Conservation (phyloP, 2,888 invertebrate species). For the Diadromus collaris region DNA sequence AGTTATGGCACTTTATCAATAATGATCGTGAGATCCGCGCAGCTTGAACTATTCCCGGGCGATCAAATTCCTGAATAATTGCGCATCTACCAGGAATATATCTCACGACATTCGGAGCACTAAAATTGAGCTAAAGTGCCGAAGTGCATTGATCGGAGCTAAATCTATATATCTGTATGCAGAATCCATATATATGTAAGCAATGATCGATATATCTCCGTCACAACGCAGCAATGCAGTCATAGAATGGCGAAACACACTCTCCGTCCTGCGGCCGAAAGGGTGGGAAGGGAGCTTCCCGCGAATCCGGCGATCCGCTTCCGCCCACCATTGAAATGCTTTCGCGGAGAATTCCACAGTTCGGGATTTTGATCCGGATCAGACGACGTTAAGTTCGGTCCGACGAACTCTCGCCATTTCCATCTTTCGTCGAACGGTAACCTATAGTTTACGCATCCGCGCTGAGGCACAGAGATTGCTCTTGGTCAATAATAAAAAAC, state of each 20-base stretch:
- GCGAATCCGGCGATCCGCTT: neutral
- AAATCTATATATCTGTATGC: no score
- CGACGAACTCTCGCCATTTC: conserved; percentile 7
- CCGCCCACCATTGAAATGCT: neutral
- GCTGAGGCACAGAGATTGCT: neutral
- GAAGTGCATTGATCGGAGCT: neutral
- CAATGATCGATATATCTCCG: neutral
- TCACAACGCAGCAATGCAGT: neutral
- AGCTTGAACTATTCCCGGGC: no score
- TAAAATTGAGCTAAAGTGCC: neutral
- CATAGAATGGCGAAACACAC: neutral
- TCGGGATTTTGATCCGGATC: conserved; percentile 12
- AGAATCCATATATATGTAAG: neutral
- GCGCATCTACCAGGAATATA: no score
- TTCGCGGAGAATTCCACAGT: conserved; percentile 4
- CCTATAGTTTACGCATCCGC: neutral
- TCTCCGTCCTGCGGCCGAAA: neutral
- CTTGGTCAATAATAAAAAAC: neutral
- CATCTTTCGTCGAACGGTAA: neutral
- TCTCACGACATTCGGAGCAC: no score
- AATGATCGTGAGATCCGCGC: no score
- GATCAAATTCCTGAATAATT: no score
- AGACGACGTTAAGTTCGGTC: conserved; percentile 2
- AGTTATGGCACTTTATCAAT: no score
- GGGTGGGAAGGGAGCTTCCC: neutral